These are phyloP conservation scores for Esox niger DNA, from an alignment of 2,113 vertebrate genomes.

Conservation along the genomic window DNA sequence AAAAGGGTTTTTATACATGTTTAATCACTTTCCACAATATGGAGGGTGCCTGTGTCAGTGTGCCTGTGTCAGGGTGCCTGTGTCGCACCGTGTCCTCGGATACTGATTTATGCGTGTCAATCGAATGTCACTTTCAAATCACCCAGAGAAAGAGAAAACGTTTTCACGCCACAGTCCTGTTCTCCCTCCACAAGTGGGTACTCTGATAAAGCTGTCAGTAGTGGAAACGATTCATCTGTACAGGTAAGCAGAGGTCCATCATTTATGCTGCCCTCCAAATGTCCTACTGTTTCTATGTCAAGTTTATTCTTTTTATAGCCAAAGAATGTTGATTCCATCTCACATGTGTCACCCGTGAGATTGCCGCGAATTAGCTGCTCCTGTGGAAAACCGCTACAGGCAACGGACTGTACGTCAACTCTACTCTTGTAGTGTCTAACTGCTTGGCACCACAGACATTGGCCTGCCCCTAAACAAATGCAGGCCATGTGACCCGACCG, in stretches of 20 bases:
- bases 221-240: conserved; percentile 38
- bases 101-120: conserved; percentile 11
- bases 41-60: no score
- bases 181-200: conserved; percentile 31
- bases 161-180: conserved; percentile 45
- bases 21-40: background rate
- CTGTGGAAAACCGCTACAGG: conserved; percentile 12
- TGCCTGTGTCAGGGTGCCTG: no score
- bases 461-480: conserved; percentile 58
- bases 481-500: conserved; percentile 54
- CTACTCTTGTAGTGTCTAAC: conserved; percentile 15
- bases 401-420: conserved; percentile 20
- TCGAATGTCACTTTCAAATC: conserved; percentile 59
- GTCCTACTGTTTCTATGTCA: conserved; percentile 33
- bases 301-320: conserved; percentile 33
- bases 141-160: conserved; percentile 53
- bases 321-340: conserved; percentile 1
- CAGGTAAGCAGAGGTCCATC: conserved; percentile 6
- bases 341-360: conserved; percentile 27
- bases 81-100: background rate
- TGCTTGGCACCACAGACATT: conserved; percentile 64
- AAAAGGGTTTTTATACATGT: background rate
- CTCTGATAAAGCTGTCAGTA: conserved; percentile 45
- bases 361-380: conserved; percentile 2
- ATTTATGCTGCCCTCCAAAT: conserved; percentile 21